Evolutionary conservation across 2,888 invertebrate genomes (phyloP), one percentile per base, ranked within the genome.

Genomic region (Cordylochernes scorpioides): DNA sequence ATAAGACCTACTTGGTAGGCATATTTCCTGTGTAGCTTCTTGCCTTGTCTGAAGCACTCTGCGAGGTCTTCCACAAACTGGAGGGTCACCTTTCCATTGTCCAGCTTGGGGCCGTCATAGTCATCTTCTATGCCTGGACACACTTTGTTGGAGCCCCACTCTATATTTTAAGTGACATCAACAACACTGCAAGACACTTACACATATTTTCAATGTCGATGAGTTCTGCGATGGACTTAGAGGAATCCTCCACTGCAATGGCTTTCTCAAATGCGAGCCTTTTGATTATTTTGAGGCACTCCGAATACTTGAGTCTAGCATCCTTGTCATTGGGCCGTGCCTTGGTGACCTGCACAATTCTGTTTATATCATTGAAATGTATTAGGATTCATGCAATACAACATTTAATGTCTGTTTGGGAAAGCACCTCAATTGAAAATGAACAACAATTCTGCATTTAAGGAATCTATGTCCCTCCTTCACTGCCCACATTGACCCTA

Each of bases 201-300:
- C 84, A 67, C 70, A 91, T 86, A 42, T 68, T 64, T 46, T 88
- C 84, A 45, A 88, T 59, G 55, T 88, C 71, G 44, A 80, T 73
- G 40, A 68, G 65, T 49, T 88, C 84, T 0, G 82, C 71, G 42
- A 91, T 67, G 45, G 70, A 71, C 43, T 72, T 73, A 48, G 73
- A 74, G 27, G 67, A 68, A 44, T 78, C 75, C 45, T 94, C 86
- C 2, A 80, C 74, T 2, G 88, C 69, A 47, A 97, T 97, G 8
- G 97, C 97, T 52, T 77, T 78, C 52, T 88, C 82, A 57, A 97
- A 97, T 6, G 88, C 86, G 43, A 78, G 63, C 59, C 75, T 73
- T 52, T 74, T 78, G 6, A 91, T 75, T 47, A 97, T 78, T 60
- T 94, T 97, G 51, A 68, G 73, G 56, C 97, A 97, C 58, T 94